Percentiles rank a stretch among this genome's conserved stretches.
Evolutionary conservation across 2,888 invertebrate species (phyloP).

Genomic region (Pseudococcus viburni): DNA sequence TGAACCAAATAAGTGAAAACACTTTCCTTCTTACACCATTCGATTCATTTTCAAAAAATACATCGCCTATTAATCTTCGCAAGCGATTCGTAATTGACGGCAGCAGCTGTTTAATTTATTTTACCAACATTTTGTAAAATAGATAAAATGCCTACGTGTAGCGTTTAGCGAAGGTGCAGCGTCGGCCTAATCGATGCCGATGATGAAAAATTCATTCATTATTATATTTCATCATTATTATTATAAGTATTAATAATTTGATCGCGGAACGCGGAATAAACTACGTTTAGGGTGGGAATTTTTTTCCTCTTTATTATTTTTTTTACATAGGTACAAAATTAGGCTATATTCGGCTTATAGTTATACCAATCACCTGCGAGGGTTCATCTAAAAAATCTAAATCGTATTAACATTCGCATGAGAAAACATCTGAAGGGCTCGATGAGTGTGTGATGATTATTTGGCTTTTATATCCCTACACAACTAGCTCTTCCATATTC

Average conservation of each 20-base stretch:
- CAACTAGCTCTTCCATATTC: not conserved
- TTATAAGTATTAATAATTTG: constrained; percentile 2
- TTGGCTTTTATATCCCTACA: constrained; percentile 2
- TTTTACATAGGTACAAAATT: constrained; percentile 8
- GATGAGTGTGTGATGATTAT: constrained; percentile 20
- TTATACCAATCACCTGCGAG: constrained; percentile 24
- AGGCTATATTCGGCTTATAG: not conserved
- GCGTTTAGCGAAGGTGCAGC: not conserved
- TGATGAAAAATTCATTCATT: constrained; percentile 1
- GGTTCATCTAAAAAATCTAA: constrained; percentile 18
- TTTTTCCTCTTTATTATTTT: not conserved
- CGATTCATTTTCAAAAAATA: not conserved
- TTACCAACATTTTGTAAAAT: not conserved
- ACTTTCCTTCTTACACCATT: not conserved
- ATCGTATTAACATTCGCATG: constrained; percentile 43
- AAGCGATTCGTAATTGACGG: not conserved
- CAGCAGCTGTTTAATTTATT: constrained; percentile 6
- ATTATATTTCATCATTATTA: not conserved
- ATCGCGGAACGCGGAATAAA: constrained; percentile 7
- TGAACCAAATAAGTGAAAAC: not conserved
- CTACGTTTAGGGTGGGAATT: constrained; percentile 1
- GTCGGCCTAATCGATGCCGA: not conserved
- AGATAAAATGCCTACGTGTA: not conserved
- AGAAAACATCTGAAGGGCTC: constrained; percentile 32
- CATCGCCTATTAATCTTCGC: not conserved